Evolutionary conservation across 2,797 vertebrate genomes (phyloP), one percentile per base, ranked within the genome.

Genomic region (Typhlichthys subterraneus): DNA sequence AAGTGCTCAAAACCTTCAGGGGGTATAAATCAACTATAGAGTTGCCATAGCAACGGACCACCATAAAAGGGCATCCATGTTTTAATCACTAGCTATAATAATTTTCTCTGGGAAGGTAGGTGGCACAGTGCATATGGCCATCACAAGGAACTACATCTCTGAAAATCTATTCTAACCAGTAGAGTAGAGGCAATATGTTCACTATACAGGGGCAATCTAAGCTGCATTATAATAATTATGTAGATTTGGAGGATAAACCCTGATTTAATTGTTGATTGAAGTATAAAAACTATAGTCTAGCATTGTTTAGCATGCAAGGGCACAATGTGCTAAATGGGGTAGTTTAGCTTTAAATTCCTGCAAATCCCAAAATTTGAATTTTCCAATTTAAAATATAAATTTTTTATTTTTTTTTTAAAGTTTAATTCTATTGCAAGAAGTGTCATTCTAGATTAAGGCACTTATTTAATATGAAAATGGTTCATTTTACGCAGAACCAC

Each of bases 401-500:
- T n/a, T n/a, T n/a, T n/a, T n/a, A n/a, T 63, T 49, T 67, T 12
- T 53, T 17, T 51, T 67, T 61, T 72, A 75, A 75, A 81, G 75
- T 71, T 61, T 7, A n/a, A 53, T 31, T 29, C 23, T 29, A 29
- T 29, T 29, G 23, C 23, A 29, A 29, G 23, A 29, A 29, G 3
- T 29, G 23, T n/a, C 54, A 14, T 12, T 63, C 68, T 42, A 58
- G 45, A 17, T 68, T 46, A 75, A 88, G 81, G 85, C 81, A 82
- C 78, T 59, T 50, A 73, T 17, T 61, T 76, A 75, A 50, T 55
- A n/a, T 59, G 53, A 74, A 81, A 56, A 52, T 2, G 87, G 89
- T 67, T 92, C 88, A 88, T 91, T 77, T 72, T 87, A 88, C 87
- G 86, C 88, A 84, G 50, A 77, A 70, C 51, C 77, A 70, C 74